Percentiles rank a stretch among this genome's conserved stretches.
Conservation (phyloP, 2,113 vertebrate genomes). For the Eudyptes chrysolophus region DNA sequence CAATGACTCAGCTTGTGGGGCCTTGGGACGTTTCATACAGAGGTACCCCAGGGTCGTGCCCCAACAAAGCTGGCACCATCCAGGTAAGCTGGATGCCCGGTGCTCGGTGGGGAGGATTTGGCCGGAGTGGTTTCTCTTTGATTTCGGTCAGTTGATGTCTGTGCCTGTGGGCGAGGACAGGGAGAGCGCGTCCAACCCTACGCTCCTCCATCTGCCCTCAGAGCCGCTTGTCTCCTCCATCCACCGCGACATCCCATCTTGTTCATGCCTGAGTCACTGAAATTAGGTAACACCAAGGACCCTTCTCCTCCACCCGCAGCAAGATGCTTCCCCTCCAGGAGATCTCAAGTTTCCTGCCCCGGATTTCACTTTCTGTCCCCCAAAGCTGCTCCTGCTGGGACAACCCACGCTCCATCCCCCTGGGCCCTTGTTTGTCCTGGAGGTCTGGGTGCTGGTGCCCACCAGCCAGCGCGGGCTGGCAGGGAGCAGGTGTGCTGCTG, state of each 20-base stretch:
- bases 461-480: neutral
- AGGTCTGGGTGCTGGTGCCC: neutral
- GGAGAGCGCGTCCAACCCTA: accelerated
- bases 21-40: accelerated
- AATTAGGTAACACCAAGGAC: neutral
- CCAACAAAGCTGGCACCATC: neutral
- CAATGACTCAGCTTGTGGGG: neutral
- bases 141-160: neutral
- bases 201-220: accelerated
- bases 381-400: neutral
- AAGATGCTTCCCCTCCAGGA: neutral
- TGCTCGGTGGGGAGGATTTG: neutral
- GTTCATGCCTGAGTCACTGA: neutral
- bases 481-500: neutral
- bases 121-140: neutral
- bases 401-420: neutral
- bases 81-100: neutral
- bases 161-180: neutral
- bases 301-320: neutral
- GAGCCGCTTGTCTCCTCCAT: neutral
- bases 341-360: neutral
- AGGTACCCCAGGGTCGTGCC: neutral
- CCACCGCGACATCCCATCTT: accelerated
- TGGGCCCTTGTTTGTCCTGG: neutral
- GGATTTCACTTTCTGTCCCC: neutral